Evolutionary conservation across 2,797 vertebrate species (phyloP).

Genomic region (Scarus forsteni): DNA sequence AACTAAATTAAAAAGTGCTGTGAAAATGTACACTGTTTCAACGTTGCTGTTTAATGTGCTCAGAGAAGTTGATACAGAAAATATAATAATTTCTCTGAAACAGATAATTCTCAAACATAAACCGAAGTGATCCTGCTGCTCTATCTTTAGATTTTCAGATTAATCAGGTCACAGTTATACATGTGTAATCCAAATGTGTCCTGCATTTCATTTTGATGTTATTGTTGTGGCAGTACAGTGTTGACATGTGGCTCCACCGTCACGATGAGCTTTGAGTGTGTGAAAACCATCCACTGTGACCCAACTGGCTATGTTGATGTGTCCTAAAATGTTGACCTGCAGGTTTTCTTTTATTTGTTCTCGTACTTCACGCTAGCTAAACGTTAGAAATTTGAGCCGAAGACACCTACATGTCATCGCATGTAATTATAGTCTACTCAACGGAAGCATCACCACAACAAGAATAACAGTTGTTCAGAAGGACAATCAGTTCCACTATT

Average conservation of each 20-base stretch:
- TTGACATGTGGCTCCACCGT: neutral
- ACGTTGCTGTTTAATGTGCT: too few species aligned
- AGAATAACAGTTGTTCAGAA: neutral
- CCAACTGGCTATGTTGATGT: neutral
- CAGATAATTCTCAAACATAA: too few species aligned
- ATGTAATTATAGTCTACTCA: neutral
- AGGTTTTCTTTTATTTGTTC: conserved; percentile 50
- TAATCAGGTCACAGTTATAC: neutral
- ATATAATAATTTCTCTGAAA: too few species aligned
- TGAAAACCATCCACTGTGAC: conserved; percentile 12
- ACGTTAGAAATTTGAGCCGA: conserved; percentile 6
- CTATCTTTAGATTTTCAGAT: too few species aligned
- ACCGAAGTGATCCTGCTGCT: too few species aligned
- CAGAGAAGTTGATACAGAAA: too few species aligned
- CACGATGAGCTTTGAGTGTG: neutral
- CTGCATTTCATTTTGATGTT: neutral
- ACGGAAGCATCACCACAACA: neutral
- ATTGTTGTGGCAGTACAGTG: neutral
- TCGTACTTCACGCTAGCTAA: neutral
- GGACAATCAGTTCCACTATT: neutral
- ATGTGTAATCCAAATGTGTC: too few species aligned
- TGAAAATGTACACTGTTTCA: too few species aligned
- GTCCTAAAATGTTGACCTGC: conserved; percentile 39
- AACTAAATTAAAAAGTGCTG: too few species aligned
- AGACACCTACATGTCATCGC: neutral